Evolutionary conservation across 2,888 invertebrate species (phyloP), one percentile per base, ranked within the genome.

Genomic region (Thera obeliscata): DNA sequence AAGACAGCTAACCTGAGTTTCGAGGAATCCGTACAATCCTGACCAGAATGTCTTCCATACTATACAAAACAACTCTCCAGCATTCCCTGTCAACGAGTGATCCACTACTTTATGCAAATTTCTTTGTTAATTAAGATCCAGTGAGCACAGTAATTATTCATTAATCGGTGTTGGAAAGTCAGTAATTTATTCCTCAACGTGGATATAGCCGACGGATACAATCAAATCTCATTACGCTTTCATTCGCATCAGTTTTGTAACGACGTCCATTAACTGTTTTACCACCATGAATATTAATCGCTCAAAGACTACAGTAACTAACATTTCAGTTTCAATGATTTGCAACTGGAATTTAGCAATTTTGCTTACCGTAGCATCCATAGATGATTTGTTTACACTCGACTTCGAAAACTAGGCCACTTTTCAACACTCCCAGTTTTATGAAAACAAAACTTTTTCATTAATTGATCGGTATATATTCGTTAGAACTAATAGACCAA

Each of bases 201-300:
- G 50, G 63, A 62, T 55, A 33, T 22, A 49, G 60, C 64, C 54
- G 55, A 55, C 54, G 33, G 56, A 50, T 71, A 56, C 64, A 56
- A 60, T 49, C 70, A 64, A 67, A 67, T 69, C 61, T 63, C 59
- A 56, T 64, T 67, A 66, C 54, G 58, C 60, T 61, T 56, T 61
- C 62, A 56, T 67, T 67, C 52, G 36, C 56, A 62, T 65, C 46
- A 54, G 65, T 73, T 68, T 59, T 59, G 33, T 49, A 55, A 54
- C 46, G 59, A 54, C 54, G 52, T 33, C 56, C 46, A 67, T 67
- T 71, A 67, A 65, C 48, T 60, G 66, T 62, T 70, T 63, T 66
- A 70, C 63, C 22, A 36, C 69, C 67, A 63, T 69, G 65, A 69
- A 46, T 56, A 62, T 69, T 52, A 59, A 64, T 67, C 38, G 33